A percentile compares a stretch with the other conserved stretches of the same genome.
phyloP scores from a whole-genome alignment of 2,888 invertebrate species.

The Chrysolina americana region DNA sequence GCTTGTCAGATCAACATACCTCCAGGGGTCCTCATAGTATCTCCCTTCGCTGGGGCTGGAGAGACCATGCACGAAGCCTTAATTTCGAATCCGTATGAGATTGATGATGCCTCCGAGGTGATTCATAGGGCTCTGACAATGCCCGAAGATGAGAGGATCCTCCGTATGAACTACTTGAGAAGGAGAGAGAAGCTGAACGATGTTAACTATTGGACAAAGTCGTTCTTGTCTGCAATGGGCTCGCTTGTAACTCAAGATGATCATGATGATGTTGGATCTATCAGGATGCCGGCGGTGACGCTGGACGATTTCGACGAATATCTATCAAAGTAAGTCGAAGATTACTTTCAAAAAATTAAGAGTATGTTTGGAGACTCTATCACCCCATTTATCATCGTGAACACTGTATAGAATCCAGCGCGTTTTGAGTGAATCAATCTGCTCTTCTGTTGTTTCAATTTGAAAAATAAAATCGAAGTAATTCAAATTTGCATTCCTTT shows the following conservation, averaged over 20 bases:
- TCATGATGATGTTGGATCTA: constrained; percentile 86
- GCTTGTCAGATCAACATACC: constrained; percentile 91
- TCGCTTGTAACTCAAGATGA: constrained; percentile 81
- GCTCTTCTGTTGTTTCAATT: no score
- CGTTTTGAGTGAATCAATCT: no score
- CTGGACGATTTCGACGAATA: constrained; percentile 93
- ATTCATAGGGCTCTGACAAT: constrained; percentile 90
- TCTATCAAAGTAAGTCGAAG: constrained; percentile 80
- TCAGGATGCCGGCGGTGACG: constrained; percentile 91
- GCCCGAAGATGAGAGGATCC: constrained; percentile 89
- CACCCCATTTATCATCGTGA: no score
- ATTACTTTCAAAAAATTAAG: background rate
- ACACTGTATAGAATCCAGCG: no score
- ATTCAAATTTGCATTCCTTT: no score
- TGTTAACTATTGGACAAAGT: constrained; percentile 91
- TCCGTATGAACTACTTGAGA: constrained; percentile 89
- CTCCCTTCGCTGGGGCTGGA: constrained; percentile 93
- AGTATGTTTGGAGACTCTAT: no score
- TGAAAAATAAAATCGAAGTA: no score
- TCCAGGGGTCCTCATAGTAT: constrained; percentile 88
- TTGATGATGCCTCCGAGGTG: constrained; percentile 89
- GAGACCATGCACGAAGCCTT: constrained; percentile 96
- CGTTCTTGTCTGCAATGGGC: constrained; percentile 90
- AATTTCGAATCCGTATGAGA: constrained; percentile 90
- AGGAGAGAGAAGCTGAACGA: constrained; percentile 86